Evolutionary conservation across 1,140 invertebrate species (phyloP), one percentile per base, ranked within the genome.

Genomic region (Stegodyphus mimosarum): DNA sequence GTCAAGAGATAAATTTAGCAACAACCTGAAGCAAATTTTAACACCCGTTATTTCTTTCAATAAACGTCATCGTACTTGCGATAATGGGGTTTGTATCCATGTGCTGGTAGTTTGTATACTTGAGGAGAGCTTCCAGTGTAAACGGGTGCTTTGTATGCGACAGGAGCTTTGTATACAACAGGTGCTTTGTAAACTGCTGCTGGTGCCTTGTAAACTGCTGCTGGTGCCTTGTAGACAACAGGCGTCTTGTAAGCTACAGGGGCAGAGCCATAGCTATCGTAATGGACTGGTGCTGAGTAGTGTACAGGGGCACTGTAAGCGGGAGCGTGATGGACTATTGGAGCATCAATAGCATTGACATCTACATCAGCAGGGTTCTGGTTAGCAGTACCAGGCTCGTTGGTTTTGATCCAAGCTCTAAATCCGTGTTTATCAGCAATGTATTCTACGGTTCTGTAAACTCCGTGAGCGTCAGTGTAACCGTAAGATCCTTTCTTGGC

Each of bases 361-460:
- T 86, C 73, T 50, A 86, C 84, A 69, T 80, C 77, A 11, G 84
- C 75, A 6, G 84, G 84, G 64, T 86, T 80, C 33, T 86, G 76
- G 49, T 79, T 79, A 55, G 84, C 84, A 17, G 77, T 86, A 10
- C 87, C 87, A 6, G 87, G 87, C 18, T 87, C 87, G 73, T 87
- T 87, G 63, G 84, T 87, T 51, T 80, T 81, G 77, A 87, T 87
- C 77, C 77, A 81, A 63, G 87, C 87, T 49, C 87, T 50, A 76
- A 87, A 87, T 7, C 87, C 87, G 70, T 86, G 18, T 49, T 86
- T 86, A 69, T 87, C 87, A 10, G 87, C 87, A 18, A 87, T 51
- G 84, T 87, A 87, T 60, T 87, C 87, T 4, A 87, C 87, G 63
- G 76, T 80, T 60, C 87, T 75, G 78, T 81, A 87, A n/a, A 87